phyloP scores from a whole-genome alignment of 92 coral and sea anemone species.

The Umimayanthus chanpuru region DNA sequence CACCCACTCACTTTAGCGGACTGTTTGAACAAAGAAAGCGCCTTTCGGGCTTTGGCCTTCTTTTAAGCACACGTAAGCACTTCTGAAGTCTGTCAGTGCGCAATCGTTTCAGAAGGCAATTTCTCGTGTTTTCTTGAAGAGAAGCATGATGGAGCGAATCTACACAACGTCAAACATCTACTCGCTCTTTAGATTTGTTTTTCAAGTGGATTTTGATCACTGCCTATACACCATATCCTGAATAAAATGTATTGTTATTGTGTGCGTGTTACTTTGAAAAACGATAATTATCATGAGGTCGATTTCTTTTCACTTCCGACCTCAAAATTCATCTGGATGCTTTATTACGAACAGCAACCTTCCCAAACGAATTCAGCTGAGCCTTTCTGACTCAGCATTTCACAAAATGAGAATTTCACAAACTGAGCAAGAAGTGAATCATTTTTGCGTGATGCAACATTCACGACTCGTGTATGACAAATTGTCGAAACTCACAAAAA shows the following conservation, averaged over 20 bases:
- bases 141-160: neutral
- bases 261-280: conserved; percentile 29
- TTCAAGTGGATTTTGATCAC: too few species aligned
- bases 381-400: neutral
- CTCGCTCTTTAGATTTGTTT: neutral
- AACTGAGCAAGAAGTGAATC: neutral
- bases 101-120: neutral
- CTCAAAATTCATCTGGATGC: conserved; percentile 16
- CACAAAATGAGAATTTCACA: neutral
- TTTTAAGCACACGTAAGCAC: neutral
- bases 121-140: neutral
- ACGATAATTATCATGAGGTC: conserved; percentile 12
- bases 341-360: neutral
- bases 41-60: neutral
- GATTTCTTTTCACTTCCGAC: conserved; percentile 36
- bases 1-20: conserved; percentile 34
- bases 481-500: neutral
- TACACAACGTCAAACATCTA: neutral
- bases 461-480: neutral
- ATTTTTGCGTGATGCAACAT: conserved; percentile 7
- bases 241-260: conserved; percentile 19
- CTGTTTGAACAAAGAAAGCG: conserved; percentile 4
- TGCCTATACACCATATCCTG: neutral
- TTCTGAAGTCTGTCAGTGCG: neutral
- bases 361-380: neutral